Evolutionary conservation across 1,140 invertebrate genomes (phyloP), one percentile per base, ranked within the genome.

Genomic region (Campoletis sonorensis): DNA sequence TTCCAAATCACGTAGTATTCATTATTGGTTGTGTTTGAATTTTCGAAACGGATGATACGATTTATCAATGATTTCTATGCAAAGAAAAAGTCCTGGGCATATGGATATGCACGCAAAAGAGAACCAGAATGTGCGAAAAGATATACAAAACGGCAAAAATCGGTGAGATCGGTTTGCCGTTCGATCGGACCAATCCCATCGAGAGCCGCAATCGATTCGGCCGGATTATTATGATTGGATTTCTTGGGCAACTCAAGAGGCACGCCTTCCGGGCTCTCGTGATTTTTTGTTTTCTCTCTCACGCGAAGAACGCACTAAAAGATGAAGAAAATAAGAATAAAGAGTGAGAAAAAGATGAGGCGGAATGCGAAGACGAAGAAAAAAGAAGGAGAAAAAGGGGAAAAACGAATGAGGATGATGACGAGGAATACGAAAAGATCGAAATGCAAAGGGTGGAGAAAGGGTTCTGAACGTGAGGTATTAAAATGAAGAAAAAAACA

Each of bases 171-270:
- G 54, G 30, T 70, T 68, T 68, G 21, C 64, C 77, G 61, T 64
- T 84, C 83, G 86, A 82, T 86, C 87, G 86, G 88, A 87, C 89
- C 87, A 90, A 91, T 92, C 90, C 89, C 91, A 91, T 91, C 88
- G 88, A 87, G 87, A 89, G 89, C 85, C 86, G 86, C 88, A 89
- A 91, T 91, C 91, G 89, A 91, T 91, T 91, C 89, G 85, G 85
- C 87, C 84, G 86, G 86, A 92, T 90, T 90, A 92, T 91, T 91
- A 91, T 91, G 89, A 92, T 91, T 92, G 90, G 90, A 91, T 91
- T 91, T 87, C 86, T 87, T 70, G 64, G 72, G 77, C 79, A 79
- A 80, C 68, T 21, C 80, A 61, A 67, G 76, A 67, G 76, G 58
- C 58, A 78, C 76, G 76, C 76, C 76, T 78, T 78, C 76, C 76